Base-by-base conservation (phyloP, 2,113 vertebrate species). In the Lagopus muta region DNA sequence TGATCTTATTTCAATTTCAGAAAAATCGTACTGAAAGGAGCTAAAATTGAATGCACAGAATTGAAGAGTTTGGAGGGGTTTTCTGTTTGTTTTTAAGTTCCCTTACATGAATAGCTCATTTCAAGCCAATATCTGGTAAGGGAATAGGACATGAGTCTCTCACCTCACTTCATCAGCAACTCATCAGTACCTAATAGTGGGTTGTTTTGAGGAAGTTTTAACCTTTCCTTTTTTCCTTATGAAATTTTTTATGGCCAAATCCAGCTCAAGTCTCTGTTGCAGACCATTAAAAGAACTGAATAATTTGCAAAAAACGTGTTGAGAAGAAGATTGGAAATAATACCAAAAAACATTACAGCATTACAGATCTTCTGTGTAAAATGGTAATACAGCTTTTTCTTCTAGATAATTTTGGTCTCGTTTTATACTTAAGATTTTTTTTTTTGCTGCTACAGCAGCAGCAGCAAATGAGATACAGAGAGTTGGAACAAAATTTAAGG, bases 201-300 rank as follows among this genome's bases (percentile, higher is more conserved):
- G 54, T 93, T 95, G 73, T 81, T 94, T 84, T 70, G 54, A 89
- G 27, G 61, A 69, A 84, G 65, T 19, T 54, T 79, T 88, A 84
- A 84, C 28, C 22, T 81, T 50, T 67, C 75, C 36, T 86, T 14
- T 50, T 71, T 72, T 34, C 82, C 12, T n/a, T 50, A 75, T 45
- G 58, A 54, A 43, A 32, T 58, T 42, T 84, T 82, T 91, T 66
- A 90, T 84, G 90, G 67, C 32, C 74, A 45, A 75, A 84, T 87
- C 88, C 74, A 86, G 57, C 38, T 88, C 25, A 55, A 25, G 38
- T 92, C 74, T 77, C 66, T 74, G 40, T 71, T 83, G 71, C 58
- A 62, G 19, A 65, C 48, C 79, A 32, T 66, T 90, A 61, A 94
- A 27, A n/a, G 28, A 89, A 79, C 42, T 73, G 40, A 73, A 54